Conservation (phyloP, 2,888 invertebrate genomes). For the Clostera curtula region DNA sequence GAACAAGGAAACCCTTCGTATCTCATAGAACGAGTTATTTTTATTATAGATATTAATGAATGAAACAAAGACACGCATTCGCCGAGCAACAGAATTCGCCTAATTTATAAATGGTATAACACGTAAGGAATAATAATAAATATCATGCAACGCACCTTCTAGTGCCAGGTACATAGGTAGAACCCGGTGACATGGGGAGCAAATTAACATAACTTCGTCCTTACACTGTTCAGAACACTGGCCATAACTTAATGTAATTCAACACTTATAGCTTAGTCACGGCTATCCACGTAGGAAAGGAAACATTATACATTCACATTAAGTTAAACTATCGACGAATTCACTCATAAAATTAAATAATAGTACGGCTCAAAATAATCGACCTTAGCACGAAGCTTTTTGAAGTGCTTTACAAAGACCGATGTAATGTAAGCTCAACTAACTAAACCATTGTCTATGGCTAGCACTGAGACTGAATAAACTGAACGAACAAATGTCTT, state of each 20-base stretch:
- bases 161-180: constrained; percentile 63
- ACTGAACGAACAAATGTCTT: too few relatives aligned
- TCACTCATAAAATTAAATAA: constrained; percentile 32
- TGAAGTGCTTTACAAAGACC: constrained; percentile 17
- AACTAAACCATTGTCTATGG: constrained; percentile 11
- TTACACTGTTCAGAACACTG: constrained; percentile 47
- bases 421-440: constrained; percentile 8
- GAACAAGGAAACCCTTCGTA: constrained; percentile 40
- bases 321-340: constrained; percentile 36
- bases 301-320: constrained; percentile 42
- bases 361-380: constrained; percentile 38
- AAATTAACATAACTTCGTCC: constrained; percentile 69
- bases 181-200: constrained; percentile 63
- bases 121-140: constrained; percentile 14
- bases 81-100: constrained; percentile 11
- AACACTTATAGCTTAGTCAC: constrained; percentile 30
- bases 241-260: constrained; percentile 44
- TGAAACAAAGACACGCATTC: constrained; percentile 23
- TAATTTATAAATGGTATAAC: constrained; percentile 3
- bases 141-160: constrained; percentile 53
- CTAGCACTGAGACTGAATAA: too few relatives aligned
- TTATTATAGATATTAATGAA: constrained; percentile 26
- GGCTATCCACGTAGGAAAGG: constrained; percentile 22
- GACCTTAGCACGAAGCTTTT: constrained; percentile 38
- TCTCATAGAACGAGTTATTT: constrained; percentile 40